A percentile compares a stretch with the other conserved stretches of the same genome.
phyloP scores from a whole-genome alignment of 2,113 vertebrate genomes.

The Archocentrus centrarchus region DNA sequence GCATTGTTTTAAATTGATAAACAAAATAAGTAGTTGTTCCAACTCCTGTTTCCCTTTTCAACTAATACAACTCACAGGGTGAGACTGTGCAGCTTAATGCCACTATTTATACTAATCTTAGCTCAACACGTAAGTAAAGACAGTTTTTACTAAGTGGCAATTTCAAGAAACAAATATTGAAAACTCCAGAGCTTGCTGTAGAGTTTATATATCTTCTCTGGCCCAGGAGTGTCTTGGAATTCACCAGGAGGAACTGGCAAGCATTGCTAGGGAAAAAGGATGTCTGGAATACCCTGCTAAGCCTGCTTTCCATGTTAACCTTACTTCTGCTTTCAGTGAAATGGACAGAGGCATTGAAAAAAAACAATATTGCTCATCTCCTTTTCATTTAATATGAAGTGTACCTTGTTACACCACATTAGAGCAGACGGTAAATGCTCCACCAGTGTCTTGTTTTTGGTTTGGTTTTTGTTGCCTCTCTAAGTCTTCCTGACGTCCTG shows the following conservation, averaged over 20 bases:
- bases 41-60: background rate
- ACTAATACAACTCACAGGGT: background rate
- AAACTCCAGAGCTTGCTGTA: background rate
- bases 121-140: background rate
- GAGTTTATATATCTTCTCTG: background rate
- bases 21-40: background rate
- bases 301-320: background rate
- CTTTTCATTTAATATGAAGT: background rate
- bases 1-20: background rate
- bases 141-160: background rate
- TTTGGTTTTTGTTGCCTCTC: too few relatives aligned
- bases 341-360: background rate
- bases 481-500: too few relatives aligned
- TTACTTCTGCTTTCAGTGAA: background rate
- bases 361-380: background rate
- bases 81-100: background rate
- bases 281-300: background rate
- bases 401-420: background rate
- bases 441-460: background rate
- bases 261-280: fast-evolving
- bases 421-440: background rate
- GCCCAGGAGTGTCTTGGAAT: background rate
- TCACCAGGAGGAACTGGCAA: background rate
- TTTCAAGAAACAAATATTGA: background rate
- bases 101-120: background rate